Evolutionary conservation across 1,140 invertebrate species (phyloP).

Genomic region (Diabrotica undecimpunctata): DNA sequence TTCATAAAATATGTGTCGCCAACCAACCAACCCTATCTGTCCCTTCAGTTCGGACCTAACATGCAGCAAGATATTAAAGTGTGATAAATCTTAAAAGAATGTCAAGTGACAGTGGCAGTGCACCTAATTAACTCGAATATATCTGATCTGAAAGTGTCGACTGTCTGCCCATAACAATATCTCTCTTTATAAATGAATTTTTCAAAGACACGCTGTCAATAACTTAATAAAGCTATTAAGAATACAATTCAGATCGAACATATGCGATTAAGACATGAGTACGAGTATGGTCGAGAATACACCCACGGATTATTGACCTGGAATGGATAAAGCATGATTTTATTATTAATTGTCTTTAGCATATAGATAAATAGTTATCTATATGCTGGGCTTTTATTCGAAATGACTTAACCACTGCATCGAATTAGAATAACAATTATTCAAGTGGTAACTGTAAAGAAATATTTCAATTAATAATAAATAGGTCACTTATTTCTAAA

Average conservation of each 20-base stretch:
- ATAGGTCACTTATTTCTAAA: too few relatives aligned
- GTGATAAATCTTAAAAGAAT: not conserved
- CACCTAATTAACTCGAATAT: not conserved
- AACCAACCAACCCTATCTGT: not conserved
- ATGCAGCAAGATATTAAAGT: not conserved
- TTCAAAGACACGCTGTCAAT: not conserved
- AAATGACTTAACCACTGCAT: too few relatives aligned
- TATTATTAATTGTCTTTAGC: too few relatives aligned
- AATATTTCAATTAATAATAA: too few relatives aligned
- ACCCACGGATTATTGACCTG: not conserved
- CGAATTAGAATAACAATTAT: too few relatives aligned
- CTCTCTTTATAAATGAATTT: slow-evolving; percentile 1
- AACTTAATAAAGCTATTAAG: not conserved
- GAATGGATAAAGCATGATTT: too few relatives aligned
- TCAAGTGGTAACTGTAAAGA: too few relatives aligned
- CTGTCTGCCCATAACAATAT: not conserved
- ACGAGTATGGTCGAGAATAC: not conserved
- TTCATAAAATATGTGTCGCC: too few relatives aligned
- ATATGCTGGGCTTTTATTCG: too few relatives aligned
- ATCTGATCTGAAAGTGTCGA: not conserved
- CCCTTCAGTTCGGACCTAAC: not conserved
- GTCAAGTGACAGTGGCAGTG: not conserved
- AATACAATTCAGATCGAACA: not conserved
- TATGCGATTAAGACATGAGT: not conserved
- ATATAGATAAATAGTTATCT: too few relatives aligned